A percentile compares a stretch with the other conserved stretches of the same genome.
phyloP scores from a whole-genome alignment of 1,140 invertebrate species.

The Macrotrachela quadricornifera region DNA sequence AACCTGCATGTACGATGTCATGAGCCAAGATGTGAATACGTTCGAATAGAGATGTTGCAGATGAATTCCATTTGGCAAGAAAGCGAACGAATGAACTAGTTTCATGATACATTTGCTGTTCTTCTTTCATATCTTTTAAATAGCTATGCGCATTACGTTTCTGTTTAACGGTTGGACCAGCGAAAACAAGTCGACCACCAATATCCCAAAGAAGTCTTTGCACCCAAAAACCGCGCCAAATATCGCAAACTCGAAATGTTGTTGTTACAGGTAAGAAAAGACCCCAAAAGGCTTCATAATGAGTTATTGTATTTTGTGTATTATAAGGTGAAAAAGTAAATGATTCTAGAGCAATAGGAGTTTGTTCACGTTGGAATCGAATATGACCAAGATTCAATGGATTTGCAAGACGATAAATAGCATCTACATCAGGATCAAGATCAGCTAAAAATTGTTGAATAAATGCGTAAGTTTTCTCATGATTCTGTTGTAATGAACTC shows the following conservation, averaged over 20 bases:
- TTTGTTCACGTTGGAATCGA: constrained; percentile 11
- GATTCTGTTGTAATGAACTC: no score
- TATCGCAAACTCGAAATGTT: constrained; percentile 17
- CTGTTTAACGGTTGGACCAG: constrained; percentile 13
- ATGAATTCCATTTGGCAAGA: no score
- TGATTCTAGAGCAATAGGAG: no score
- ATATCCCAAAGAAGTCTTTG: constrained; percentile 18
- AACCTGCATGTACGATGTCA: no score
- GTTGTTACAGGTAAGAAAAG: constrained; percentile 16
- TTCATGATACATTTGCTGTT: constrained; percentile 12
- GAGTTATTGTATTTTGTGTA: constrained; percentile 23
- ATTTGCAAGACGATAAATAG: constrained; percentile 17
- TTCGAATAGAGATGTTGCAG: no score
- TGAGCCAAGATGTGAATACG: no score
- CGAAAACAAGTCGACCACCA: constrained; percentile 14
- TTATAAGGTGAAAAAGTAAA: constrained; percentile 15
- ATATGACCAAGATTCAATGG: constrained; percentile 10
- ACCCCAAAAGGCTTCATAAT: constrained; percentile 17
- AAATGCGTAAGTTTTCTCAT: no score
- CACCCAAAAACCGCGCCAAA: constrained; percentile 21
- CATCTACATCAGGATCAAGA: constrained; percentile 23
- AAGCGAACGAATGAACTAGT: no score
- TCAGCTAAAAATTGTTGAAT: constrained; percentile 22
- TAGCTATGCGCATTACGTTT: constrained; percentile 13
- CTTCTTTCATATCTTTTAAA: constrained; percentile 13